Evolutionary conservation across 2,113 vertebrate genomes (phyloP).

Genomic region (Ondatra zibethicus): DNA sequence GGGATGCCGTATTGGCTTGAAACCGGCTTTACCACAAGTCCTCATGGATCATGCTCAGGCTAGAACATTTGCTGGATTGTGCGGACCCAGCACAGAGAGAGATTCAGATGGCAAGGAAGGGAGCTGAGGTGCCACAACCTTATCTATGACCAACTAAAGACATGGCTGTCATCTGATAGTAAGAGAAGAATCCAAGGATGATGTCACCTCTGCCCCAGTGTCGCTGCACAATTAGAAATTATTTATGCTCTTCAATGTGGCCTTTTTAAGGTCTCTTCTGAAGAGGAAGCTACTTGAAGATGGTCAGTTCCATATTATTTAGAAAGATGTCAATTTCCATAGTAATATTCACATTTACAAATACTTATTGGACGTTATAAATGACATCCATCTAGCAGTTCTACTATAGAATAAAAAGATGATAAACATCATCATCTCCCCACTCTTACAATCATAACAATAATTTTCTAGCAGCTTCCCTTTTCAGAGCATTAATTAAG

Average conservation of each 20-base stretch:
- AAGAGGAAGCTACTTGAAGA: not conserved
- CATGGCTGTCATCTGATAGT: not conserved
- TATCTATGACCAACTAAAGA: not conserved
- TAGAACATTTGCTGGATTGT: not conserved
- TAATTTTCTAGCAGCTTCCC: conserved; percentile 45
- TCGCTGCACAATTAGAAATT: not conserved
- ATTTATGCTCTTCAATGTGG: not conserved
- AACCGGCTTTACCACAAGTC: not conserved
- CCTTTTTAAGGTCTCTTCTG: not conserved
- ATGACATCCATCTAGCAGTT: not conserved
- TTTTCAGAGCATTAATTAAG: conserved; percentile 54
- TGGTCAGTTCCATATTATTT: not conserved
- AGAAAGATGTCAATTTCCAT: conserved; percentile 36
- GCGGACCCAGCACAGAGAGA: not conserved
- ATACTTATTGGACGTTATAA: conserved; percentile 40
- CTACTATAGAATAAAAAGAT: conserved; percentile 11
- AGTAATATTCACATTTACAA: not conserved
- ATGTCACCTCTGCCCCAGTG: not conserved
- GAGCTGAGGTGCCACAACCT: not conserved
- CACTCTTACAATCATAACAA: conserved; percentile 29
- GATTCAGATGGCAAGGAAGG: not conserved
- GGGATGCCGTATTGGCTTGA: not conserved
- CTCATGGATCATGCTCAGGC: not conserved
- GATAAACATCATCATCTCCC: conserved; percentile 4
- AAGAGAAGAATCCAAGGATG: conserved; percentile 1